Percentiles rank a stretch among this genome's conserved stretches.
Evolutionary conservation across 1,140 invertebrate genomes (phyloP).

Genomic region (Periplaneta americana): DNA sequence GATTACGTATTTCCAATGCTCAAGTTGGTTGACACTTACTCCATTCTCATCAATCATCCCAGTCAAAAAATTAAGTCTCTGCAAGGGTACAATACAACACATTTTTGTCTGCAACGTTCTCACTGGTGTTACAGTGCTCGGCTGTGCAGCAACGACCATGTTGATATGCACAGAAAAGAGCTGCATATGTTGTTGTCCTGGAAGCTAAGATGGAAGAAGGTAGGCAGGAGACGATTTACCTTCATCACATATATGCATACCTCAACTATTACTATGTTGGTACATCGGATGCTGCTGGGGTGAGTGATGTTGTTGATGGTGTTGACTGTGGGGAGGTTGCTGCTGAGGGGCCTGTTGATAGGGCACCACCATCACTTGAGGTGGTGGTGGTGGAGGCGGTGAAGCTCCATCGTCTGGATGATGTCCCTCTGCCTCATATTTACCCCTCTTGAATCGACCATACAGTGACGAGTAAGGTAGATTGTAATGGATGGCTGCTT

Average conservation of each 20-base stretch:
- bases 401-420: conserved; percentile 2
- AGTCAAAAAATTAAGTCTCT: not conserved
- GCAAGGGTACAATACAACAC: not conserved
- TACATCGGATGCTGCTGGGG: conserved; percentile 7
- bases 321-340: conserved; percentile 10
- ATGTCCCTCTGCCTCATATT: conserved; percentile 18
- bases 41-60: not conserved
- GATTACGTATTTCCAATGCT: not conserved
- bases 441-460: conserved; percentile 69
- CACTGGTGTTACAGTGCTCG: not conserved
- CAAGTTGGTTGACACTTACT: not conserved
- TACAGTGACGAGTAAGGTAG: conserved; percentile 84
- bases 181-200: not conserved
- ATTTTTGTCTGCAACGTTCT: not conserved
- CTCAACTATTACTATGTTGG: conserved; percentile 5
- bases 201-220: not conserved
- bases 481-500: conserved; percentile 88
- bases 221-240: not conserved
- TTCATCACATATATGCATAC: not conserved
- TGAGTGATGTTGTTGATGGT: not conserved
- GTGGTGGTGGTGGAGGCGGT: conserved; percentile 2
- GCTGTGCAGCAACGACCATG: not conserved
- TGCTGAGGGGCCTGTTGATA: conserved; percentile 7
- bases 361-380: conserved; percentile 12
- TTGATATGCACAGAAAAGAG: not conserved